Conservation (phyloP, 2,113 vertebrate species). For the Ia io region DNA sequence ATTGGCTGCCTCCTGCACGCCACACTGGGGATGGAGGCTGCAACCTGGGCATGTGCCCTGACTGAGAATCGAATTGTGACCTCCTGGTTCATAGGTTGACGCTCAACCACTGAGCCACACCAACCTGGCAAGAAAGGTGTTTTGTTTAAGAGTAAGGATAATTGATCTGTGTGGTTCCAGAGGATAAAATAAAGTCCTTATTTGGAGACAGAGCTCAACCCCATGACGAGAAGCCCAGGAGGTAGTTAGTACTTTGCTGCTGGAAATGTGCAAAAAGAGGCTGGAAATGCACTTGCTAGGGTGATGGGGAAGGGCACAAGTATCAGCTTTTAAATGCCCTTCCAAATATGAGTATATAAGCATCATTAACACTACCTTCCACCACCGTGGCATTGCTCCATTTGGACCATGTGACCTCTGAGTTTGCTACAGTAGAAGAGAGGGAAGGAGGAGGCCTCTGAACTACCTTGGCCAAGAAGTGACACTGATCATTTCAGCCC, state of each 20-base stretch:
- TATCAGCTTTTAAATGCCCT: not conserved
- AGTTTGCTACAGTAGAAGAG: not conserved
- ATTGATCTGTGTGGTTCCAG: not conserved
- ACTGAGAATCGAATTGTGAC: too few species aligned
- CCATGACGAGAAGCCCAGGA: not conserved
- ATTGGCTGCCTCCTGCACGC: too few species aligned
- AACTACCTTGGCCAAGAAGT: not conserved
- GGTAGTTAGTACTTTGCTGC: not conserved
- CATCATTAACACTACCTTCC: not conserved
- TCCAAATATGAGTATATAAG: accelerated
- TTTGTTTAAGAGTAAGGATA: not conserved
- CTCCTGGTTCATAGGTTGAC: too few species aligned
- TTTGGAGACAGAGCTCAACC: not conserved
- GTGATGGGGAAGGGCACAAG: not conserved
- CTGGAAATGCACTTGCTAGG: not conserved
- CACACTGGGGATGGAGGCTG: too few species aligned
- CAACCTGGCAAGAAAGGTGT: not conserved
- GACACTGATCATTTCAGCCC: not conserved
- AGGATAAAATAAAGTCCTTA: not conserved
- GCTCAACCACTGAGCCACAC: too few species aligned
- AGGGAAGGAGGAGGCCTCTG: too few species aligned
- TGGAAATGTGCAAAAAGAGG: not conserved
- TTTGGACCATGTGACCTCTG: accelerated
- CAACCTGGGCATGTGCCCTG: too few species aligned
- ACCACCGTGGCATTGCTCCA: not conserved